A percentile compares a stretch with the other conserved stretches of the same genome.
phyloP scores from a whole-genome alignment of 2,888 invertebrate genomes.

The Hofmannophila pseudospretella region DNA sequence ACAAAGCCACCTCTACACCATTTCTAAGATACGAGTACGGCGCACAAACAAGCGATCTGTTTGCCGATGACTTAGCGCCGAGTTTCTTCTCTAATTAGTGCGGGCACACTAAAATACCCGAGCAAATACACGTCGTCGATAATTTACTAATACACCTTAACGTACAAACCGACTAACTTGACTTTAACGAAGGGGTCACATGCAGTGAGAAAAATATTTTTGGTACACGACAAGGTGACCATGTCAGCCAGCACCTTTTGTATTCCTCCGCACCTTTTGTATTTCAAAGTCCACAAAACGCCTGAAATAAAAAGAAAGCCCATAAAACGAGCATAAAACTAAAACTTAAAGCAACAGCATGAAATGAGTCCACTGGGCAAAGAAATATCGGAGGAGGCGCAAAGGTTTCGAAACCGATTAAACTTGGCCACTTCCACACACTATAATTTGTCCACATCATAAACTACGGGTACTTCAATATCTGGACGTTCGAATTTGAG shows the following conservation, averaged over 20 bases:
- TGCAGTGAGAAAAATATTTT: no score
- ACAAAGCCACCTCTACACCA: background rate
- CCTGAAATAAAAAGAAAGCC: background rate
- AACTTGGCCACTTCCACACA: slow-evolving; percentile 13
- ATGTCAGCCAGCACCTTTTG: no score
- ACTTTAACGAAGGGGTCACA: no score
- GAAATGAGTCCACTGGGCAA: slow-evolving; percentile 3
- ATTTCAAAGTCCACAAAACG: no score
- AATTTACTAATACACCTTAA: background rate
- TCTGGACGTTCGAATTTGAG: background rate
- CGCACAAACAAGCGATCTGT: background rate
- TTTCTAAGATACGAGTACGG: background rate
- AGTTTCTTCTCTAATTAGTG: slow-evolving; percentile 1
- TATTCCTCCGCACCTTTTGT: no score
- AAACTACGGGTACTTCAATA: slow-evolving; percentile 5
- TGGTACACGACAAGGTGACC: no score
- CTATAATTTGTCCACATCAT: slow-evolving; percentile 13
- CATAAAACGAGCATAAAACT: slow-evolving; percentile 1
- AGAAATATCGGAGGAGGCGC: slow-evolving; percentile 1
- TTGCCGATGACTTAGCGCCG: background rate
- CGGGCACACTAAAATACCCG: slow-evolving; percentile 2
- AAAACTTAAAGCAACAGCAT: background rate
- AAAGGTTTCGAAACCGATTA: slow-evolving; percentile 8
- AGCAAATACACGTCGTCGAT: background rate
- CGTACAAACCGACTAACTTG: no score